Conservation (phyloP, 2,888 invertebrate species). For the Caradrina clavipalpis region DNA sequence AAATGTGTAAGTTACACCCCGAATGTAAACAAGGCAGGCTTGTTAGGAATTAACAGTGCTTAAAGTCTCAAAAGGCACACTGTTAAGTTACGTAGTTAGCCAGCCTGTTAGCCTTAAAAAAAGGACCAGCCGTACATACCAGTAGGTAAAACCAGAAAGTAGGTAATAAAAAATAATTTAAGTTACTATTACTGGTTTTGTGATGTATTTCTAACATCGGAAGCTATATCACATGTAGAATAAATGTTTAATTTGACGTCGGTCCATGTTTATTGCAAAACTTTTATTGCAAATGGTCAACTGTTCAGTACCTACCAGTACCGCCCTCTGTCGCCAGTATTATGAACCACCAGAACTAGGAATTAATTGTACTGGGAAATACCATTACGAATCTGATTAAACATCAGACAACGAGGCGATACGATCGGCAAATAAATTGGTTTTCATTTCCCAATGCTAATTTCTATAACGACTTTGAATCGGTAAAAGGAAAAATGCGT, state of each 20-base stretch:
- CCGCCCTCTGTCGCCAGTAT: conserved; percentile 4
- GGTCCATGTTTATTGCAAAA: neutral
- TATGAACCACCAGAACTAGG: conserved; percentile 24
- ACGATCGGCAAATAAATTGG: conserved; percentile 47
- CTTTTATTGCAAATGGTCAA: conserved; percentile 1
- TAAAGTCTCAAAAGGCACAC: no score
- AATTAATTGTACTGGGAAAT: conserved; percentile 25
- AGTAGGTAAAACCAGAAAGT: no score
- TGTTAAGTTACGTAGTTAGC: no score
- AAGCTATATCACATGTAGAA: neutral
- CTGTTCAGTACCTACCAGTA: neutral
- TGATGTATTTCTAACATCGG: neutral
- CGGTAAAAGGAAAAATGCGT: conserved; percentile 68
- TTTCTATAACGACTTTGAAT: conserved; percentile 48
- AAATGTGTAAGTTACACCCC: no score
- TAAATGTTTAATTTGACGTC: neutral
- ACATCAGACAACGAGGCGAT: conserved; percentile 34
- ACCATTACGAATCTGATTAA: conserved; percentile 35
- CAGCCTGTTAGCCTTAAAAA: no score
- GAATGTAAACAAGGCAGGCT: no score
- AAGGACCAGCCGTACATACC: no score
- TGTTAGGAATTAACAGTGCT: no score
- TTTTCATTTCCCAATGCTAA: conserved; percentile 64
- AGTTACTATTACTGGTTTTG: neutral
- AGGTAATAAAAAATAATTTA: no score